A percentile compares a stretch with the other conserved stretches of the same genome.
These are phyloP conservation scores for Epistrophe eligans DNA, from an alignment of 2,888 invertebrate species.

Conservation along the genomic window DNA sequence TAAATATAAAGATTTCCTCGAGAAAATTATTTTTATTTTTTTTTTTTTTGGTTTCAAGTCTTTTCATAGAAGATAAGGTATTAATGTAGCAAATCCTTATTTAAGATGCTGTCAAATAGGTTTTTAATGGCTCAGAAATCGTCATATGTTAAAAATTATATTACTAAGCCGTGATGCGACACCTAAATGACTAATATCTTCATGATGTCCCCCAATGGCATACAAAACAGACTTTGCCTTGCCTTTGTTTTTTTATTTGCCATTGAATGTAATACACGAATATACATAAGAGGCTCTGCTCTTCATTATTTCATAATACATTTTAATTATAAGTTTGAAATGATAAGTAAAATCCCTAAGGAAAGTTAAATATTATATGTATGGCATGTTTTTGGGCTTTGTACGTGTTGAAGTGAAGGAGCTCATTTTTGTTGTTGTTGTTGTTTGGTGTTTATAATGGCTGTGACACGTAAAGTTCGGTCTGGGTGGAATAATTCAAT, in stretches of 20 bases:
- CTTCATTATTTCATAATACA: slow-evolving; percentile 31
- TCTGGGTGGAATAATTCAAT: no score
- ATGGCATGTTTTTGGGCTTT: not conserved
- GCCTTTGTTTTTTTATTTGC: not conserved
- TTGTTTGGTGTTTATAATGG: not conserved
- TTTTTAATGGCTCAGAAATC: slow-evolving; percentile 39
- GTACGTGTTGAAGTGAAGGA: slow-evolving; percentile 12
- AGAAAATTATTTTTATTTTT: not conserved
- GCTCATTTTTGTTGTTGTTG: not conserved
- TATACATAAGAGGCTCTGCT: not conserved
- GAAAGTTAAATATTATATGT: not conserved
- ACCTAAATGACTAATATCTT: slow-evolving; percentile 40
- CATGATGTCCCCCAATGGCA: not conserved
- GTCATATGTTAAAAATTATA: slow-evolving; percentile 40
- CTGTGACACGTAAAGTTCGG: not conserved
- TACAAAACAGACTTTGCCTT: not conserved
- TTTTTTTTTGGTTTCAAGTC: not conserved
- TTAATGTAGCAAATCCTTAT: slow-evolving; percentile 25
- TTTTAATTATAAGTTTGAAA: slow-evolving; percentile 36
- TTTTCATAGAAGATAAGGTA: not conserved
- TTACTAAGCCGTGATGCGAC: slow-evolving; percentile 52
- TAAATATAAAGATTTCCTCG: not conserved
- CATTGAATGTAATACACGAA: not conserved
- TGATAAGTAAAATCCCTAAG: slow-evolving; percentile 7
- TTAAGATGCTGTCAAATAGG: slow-evolving; percentile 42